Conservation (phyloP, 2,797 vertebrate species). For the Sebastiscus albofasciatus region DNA sequence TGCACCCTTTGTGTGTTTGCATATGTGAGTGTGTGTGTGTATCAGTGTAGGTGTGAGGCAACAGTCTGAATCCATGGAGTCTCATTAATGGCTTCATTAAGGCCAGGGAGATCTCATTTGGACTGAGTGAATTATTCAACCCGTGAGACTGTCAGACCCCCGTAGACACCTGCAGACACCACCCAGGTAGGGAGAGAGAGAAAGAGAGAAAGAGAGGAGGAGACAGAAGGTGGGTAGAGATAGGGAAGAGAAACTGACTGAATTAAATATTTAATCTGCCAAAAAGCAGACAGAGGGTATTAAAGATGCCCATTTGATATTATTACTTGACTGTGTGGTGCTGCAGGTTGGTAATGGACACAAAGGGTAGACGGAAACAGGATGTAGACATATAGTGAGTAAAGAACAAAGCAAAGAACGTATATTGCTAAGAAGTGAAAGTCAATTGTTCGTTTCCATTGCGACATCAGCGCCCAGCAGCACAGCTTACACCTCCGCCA, state of each 20-base stretch:
- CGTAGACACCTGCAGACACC: constrained; percentile 48
- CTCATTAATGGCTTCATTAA: constrained; percentile 68
- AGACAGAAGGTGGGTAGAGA: not conserved
- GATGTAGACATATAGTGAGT: no score
- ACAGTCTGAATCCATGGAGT: constrained; percentile 38
- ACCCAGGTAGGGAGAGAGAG: constrained; percentile 4
- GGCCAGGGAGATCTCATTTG: constrained; percentile 61
- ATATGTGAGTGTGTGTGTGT: not conserved
- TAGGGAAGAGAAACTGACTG: not conserved
- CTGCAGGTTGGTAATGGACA: not conserved
- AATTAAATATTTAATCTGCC: constrained; percentile 16
- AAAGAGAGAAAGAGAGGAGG: not conserved
- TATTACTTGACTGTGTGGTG: not conserved
- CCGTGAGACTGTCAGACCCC: constrained; percentile 27
- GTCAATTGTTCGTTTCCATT: no score
- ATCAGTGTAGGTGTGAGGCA: constrained; percentile 5
- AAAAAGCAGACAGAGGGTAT: not conserved
- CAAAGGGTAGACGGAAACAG: no score
- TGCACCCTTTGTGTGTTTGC: not conserved
- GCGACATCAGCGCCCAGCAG: no score
- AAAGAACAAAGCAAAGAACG: no score
- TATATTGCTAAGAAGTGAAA: no score
- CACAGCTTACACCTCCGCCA: no score
- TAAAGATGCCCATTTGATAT: not conserved
- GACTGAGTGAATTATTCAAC: constrained; percentile 65